Percentiles rank a stretch among this genome's conserved stretches.
These are phyloP conservation scores for Drosophila asahinai DNA, from an alignment of 1,140 invertebrate genomes.

Conservation along the genomic window DNA sequence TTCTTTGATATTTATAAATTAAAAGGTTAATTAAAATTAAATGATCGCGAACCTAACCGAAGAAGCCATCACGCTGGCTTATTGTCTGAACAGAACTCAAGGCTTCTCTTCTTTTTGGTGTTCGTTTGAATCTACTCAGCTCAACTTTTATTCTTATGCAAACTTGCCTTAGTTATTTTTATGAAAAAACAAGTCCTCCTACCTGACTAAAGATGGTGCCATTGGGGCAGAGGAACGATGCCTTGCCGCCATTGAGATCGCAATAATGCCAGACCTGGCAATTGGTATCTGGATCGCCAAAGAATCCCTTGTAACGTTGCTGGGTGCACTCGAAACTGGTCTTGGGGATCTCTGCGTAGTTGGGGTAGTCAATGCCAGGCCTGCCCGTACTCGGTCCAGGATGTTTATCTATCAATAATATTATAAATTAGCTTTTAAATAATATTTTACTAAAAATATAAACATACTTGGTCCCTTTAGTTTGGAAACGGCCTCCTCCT, in stretches of 20 bases:
- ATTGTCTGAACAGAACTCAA: background rate
- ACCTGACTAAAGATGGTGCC: constrained; percentile 96
- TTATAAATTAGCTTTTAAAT: background rate
- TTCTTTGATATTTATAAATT: too few species aligned
- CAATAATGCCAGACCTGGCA: constrained; percentile 97
- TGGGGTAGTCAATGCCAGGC: constrained; percentile 93
- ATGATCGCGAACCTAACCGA: too few species aligned
- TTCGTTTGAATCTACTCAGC: background rate
- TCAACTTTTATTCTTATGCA: too few species aligned
- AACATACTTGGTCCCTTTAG: constrained; percentile 66
- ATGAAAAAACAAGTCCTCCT: background rate
- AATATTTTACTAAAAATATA: background rate
- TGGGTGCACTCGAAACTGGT: constrained; percentile 93
- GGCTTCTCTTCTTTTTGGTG: background rate
- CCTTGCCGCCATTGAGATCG: constrained; percentile 95
- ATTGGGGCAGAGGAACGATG: constrained; percentile 95
- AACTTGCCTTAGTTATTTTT: background rate
- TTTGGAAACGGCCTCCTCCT: constrained; percentile 28
- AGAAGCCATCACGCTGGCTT: too few species aligned
- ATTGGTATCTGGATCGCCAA: constrained; percentile 93
- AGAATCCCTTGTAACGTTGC: constrained; percentile 95
- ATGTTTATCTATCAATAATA: constrained; percentile 63
- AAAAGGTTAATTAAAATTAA: too few species aligned
- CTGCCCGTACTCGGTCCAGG: constrained; percentile 88
- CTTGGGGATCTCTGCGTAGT: constrained; percentile 90